Base-by-base conservation (phyloP, 2,797 vertebrate species). In the Falco concolor region DNA sequence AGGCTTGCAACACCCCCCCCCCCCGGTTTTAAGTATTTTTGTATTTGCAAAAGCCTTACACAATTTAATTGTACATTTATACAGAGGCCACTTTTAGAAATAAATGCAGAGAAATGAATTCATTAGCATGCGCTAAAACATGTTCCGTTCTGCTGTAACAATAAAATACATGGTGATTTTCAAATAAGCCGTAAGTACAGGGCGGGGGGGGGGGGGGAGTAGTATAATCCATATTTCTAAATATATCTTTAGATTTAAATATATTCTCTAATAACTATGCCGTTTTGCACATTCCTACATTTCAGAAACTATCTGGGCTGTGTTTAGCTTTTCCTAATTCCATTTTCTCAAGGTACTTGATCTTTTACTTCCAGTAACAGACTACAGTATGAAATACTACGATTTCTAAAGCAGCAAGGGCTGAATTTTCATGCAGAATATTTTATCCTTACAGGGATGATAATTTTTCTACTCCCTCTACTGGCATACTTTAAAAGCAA, bases 401-500 rank as follows among this genome's bases (percentile, higher is more conserved):
- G 13, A 85, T 84, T 84, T 90, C 69, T 70, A 45, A 88, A 82
- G 32, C 30, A 78, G 42, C 92, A 90, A 87, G 22, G 42, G 34
- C 8, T 75, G 88, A 44, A 72, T 84, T 93, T 90, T 25, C 89
- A 47, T 11, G 60, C 59, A 59, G 72, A 65, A 28, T 60, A 60
- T 56, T 90, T 84, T 45, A 52, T 56, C 53, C 24, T 68, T 57
- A 50, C 52, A 18, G 12, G 28, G 38, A 91, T 7, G 30, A 65
- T 74, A 64, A 93, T 78, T 95, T 95, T 90, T 90, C 56, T 74
- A 87, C 91, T 92, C 92, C 90, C 95, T 92, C 89, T 95, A 87
- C 92, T 65, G 91, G 88, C 42, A 74, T 13, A 67, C 42, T 68
- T 82, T 68, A 89, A 93, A 91, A 95, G 76, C 68, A 85, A 83